Base-by-base conservation (phyloP, 2,113 vertebrate species). In the Athene noctua region DNA sequence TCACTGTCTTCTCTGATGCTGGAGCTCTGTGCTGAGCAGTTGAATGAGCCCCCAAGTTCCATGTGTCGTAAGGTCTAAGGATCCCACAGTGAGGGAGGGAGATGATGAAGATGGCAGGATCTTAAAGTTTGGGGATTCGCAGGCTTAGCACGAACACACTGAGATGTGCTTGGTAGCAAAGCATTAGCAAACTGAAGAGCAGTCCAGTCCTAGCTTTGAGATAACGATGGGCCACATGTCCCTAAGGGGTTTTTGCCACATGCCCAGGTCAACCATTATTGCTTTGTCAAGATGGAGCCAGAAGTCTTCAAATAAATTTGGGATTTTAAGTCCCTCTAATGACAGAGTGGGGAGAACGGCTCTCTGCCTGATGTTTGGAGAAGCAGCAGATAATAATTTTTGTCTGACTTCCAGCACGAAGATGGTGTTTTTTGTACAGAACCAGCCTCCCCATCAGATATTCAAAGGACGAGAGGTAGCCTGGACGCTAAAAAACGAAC, bases 401-500 rank as follows among this genome's bases (percentile, higher is more conserved):
- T 91, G 26, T 27, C 73, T 75, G 49, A 47, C 23, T 94, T 98
- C 22, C 98, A 99, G 99, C 94, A 99, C 99, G 51, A 99, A 99
- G 93, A 98, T 99, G 98, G 98, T 99, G 78, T 99, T 99, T 97
- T 98, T 99, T 96, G 99, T 99, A 79, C 99, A 98, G 42, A 99
- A 98, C 3, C 99, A 99, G 86, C 99, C 99, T 38, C 99, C 98
- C 42, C 99, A 98, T 79, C 98, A 99, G 87, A 98, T 99, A 32
- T 98, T 99, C 98, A 98, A 98, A 15, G 99, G 99, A 27, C 98
- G 96, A 57, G 98, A 99, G 51, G 98, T 99, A 40, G 99, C 99
- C 85, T 97, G 98, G 46, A 98, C 98, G 0, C 98, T 99, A 14
- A 98, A 98, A 67, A 99, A 98, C 18, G 99, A 99, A 40, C 97